Evolutionary conservation across 2,797 vertebrate species (phyloP).

Genomic region (Protonibea diacanthus): DNA sequence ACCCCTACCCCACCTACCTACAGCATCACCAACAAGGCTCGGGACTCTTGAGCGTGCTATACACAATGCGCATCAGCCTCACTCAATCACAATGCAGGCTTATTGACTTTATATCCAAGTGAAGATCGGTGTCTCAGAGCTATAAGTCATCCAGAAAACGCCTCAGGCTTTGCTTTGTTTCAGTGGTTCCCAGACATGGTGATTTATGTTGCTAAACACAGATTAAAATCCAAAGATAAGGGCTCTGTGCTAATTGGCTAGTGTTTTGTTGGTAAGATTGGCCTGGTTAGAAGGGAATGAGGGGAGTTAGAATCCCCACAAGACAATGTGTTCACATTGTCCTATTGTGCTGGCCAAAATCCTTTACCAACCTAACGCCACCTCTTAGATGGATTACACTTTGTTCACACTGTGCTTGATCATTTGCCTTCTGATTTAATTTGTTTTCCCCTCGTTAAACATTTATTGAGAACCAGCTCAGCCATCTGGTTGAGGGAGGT

Average conservation of each 20-base stretch:
- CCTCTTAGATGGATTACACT: constrained; percentile 74
- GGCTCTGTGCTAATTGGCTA: constrained; percentile 74
- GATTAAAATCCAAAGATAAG: constrained; percentile 76
- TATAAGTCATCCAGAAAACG: constrained; percentile 55
- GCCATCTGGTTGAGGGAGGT: constrained; percentile 80
- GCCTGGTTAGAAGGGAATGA: constrained; percentile 47
- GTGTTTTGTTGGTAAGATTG: constrained; percentile 64
- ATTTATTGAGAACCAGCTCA: constrained; percentile 68
- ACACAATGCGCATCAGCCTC: constrained; percentile 13
- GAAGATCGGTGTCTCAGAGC: constrained; percentile 47
- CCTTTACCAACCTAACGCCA: constrained; percentile 59
- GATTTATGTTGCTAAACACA: constrained; percentile 63
- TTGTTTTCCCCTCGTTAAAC: constrained; percentile 74
- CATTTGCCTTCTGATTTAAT: constrained; percentile 79
- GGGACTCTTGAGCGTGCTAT: constrained; percentile 19
- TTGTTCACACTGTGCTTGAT: constrained; percentile 76
- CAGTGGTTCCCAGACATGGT: constrained; percentile 67
- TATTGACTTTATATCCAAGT: constrained; percentile 58
- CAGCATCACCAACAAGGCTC: constrained; percentile 32
- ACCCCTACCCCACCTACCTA: constrained; percentile 60
- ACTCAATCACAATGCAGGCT: constrained; percentile 65
- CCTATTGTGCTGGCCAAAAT: constrained; percentile 58
- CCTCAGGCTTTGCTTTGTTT: constrained; percentile 51
- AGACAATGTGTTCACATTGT: constrained; percentile 64
- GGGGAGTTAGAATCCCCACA: constrained; percentile 59